Conservation (phyloP, 2,888 invertebrate species). For the Anarsia innoxiella region DNA sequence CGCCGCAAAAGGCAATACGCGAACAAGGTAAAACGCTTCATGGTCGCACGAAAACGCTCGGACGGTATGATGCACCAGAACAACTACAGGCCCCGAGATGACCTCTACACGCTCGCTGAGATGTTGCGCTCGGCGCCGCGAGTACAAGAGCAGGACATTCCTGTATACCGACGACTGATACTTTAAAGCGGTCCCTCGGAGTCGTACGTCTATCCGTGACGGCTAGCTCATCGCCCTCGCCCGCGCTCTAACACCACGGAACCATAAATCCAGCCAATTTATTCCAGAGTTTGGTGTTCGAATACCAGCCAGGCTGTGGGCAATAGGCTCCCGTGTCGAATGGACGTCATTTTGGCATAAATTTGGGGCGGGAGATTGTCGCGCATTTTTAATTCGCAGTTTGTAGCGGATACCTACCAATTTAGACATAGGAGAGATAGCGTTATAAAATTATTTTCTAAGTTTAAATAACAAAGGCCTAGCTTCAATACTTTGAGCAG, state of each 20-base stretch:
- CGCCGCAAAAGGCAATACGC: conserved; percentile 68
- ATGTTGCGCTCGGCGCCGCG: conserved; percentile 70
- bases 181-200: conserved; percentile 54
- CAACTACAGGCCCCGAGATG: conserved; percentile 68
- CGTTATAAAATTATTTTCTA: conserved; percentile 1
- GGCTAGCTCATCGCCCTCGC: conserved; percentile 20
- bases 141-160: conserved; percentile 73
- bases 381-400: conserved; percentile 65
- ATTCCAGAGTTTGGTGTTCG: conserved; percentile 7
- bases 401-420: conserved; percentile 55
- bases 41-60: conserved; percentile 76
- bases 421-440: conserved; percentile 22
- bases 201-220: conserved; percentile 32
- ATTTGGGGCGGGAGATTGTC: conserved; percentile 50
- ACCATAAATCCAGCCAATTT: conserved; percentile 12
- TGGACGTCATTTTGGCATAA: conserved; percentile 34
- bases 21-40: conserved; percentile 75
- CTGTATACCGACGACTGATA: conserved; percentile 77
- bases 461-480: conserved; percentile 12
- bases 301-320: conserved; percentile 3
- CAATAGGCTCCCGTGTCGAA: conserved; percentile 25
- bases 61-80: conserved; percentile 59
- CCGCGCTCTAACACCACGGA: conserved; percentile 15
- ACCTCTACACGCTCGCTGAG: conserved; percentile 76
- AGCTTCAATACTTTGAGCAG: conserved; percentile 8